Evolutionary conservation across 2,888 invertebrate species (phyloP), one percentile per base, ranked within the genome.

Genomic region (Synanthedon vespiformis): DNA sequence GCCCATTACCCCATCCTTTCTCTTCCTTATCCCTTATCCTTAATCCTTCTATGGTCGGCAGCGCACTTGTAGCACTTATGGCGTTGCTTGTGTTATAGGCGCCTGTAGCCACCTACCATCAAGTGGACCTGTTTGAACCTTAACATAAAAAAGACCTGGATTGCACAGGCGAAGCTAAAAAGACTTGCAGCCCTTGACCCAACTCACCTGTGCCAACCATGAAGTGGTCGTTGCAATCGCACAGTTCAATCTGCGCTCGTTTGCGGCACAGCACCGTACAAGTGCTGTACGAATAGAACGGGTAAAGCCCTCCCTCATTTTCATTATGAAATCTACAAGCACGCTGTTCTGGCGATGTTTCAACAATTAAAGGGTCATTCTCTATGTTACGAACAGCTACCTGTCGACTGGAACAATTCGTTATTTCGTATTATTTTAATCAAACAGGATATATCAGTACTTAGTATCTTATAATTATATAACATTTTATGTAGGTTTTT

Each of bases 181-280:
- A 41, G 12, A 22, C 22, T 5, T 4, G 14, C 14, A 44, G 22
- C 12, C 18, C 16, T 48, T 48, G 13, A 50, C 40, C 27, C 34
- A 18, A 73, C 72, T 71, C 64, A 92, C 91, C 74, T 4, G 91
- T 87, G 55, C 89, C 90, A 0, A 92, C 90, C 79, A 92, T 91
- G 50, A 92, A 84, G 67, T 93, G 93, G 61, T 92, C 92, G 47
- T 90, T 90, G 71, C 93, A 93, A 51, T 89, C 88, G 66, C 93
- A 93, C 3, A 83, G 63, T 14, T 83, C 71, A 18, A 90, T 61
- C 64, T 93, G 92, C 0, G 89, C 90, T 55, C 84, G 79, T 69
- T 92, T 92, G 49, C 93, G 88, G 60, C 93, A 93, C 54, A 92
- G 90, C 0, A 93, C 90, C 0, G 90, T 89, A 64, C 94, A 94